Evolutionary conservation across 2,888 invertebrate genomes (phyloP).

Genomic region (Conus canariensis): DNA sequence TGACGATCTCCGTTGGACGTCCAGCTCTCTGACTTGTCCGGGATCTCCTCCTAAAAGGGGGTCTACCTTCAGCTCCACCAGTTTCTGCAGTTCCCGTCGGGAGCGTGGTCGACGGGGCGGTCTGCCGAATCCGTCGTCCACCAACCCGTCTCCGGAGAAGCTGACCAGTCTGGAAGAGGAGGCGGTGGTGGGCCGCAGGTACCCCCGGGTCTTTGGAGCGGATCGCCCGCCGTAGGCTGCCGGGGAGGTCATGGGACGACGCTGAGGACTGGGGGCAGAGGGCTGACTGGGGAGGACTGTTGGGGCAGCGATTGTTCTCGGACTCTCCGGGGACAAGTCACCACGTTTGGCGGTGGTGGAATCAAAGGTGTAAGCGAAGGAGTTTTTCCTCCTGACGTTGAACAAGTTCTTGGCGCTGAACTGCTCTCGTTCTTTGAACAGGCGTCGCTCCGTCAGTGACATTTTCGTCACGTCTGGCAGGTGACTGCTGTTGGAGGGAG

Average conservation of each 20-base stretch:
- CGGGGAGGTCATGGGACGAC: constrained; percentile 15
- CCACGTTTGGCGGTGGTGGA: background rate
- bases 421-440: constrained; percentile 45
- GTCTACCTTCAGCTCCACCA: constrained; percentile 36
- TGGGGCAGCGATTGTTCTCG: background rate
- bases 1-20: background rate
- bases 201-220: background rate
- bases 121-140: background rate
- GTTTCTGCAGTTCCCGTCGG: constrained; percentile 44
- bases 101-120: constrained; percentile 42
- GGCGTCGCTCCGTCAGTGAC: constrained; percentile 31
- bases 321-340: background rate
- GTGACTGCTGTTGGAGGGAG: background rate
- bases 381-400: constrained; percentile 35
- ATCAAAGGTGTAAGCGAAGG: background rate
- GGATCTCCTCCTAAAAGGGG: constrained; percentile 36
- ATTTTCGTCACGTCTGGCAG: background rate
- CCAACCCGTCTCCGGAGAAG: background rate
- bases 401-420: constrained; percentile 50
- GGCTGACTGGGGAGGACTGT: background rate
- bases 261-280: background rate
- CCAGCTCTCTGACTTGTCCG: background rate
- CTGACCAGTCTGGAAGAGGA: background rate
- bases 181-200: constrained; percentile 44
- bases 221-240: background rate